phyloP scores from a whole-genome alignment of 1,140 invertebrate species.

The Hylaeus anthracinus region DNA sequence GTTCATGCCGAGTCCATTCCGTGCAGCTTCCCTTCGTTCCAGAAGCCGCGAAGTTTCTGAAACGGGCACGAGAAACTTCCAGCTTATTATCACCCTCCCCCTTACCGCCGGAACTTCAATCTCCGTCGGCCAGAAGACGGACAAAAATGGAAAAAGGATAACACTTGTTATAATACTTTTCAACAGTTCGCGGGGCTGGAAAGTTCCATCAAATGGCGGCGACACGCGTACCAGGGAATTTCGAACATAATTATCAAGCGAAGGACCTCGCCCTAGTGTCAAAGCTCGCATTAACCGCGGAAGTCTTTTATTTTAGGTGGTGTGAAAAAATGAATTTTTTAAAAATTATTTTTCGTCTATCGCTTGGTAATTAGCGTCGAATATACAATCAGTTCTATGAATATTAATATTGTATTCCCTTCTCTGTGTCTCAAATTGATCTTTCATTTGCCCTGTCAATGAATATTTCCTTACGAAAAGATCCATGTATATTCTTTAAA shows the following conservation, averaged over 20 bases:
- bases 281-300: too few relatives aligned
- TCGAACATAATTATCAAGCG: not conserved
- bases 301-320: too few relatives aligned
- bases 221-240: not conserved
- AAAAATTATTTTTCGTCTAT: too few relatives aligned
- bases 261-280: not conserved
- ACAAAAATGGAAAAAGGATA: not conserved
- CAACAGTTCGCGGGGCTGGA: not conserved
- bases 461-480: too few relatives aligned
- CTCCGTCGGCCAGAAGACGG: not conserved
- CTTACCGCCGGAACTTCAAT: not conserved
- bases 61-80: not conserved
- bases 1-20: not conserved
- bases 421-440: too few relatives aligned
- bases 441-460: too few relatives aligned
- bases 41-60: not conserved
- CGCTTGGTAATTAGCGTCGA: too few relatives aligned
- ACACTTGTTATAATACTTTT: constrained; percentile 1
- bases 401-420: too few relatives aligned
- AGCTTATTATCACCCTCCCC: not conserved
- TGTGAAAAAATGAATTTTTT: too few relatives aligned
- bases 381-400: too few relatives aligned
- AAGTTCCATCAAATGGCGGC: not conserved
- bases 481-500: too few relatives aligned
- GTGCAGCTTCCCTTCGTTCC: not conserved